Conservation (phyloP, 2,797 vertebrate species). For the Phoxinus dragarum region DNA sequence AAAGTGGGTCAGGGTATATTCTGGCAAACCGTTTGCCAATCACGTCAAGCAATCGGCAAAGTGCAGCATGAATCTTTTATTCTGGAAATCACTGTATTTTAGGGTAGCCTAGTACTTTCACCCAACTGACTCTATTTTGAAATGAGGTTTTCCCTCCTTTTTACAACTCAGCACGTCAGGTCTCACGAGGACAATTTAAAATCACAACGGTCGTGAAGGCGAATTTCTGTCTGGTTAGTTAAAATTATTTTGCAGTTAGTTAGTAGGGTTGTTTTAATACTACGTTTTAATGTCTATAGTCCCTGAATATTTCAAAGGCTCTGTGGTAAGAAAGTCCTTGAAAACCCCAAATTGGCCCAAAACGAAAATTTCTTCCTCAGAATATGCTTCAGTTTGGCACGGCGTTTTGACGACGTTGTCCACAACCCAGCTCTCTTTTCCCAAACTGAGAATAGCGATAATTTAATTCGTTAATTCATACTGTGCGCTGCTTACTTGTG, state of each 20-base stretch:
- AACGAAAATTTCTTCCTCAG: not conserved
- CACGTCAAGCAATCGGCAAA: too few species aligned
- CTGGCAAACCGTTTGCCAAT: too few species aligned
- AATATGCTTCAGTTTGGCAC: not conserved
- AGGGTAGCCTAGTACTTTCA: not conserved
- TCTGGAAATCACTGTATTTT: not conserved
- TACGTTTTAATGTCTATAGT: not conserved
- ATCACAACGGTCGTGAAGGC: not conserved
- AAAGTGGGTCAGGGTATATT: too few species aligned
- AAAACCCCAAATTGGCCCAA: not conserved
- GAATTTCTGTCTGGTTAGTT: not conserved
- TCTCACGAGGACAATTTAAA: conserved; percentile 9
- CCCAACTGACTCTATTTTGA: not conserved
- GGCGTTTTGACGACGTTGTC: not conserved
- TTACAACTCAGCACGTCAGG: not conserved
- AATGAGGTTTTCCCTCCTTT: not conserved
- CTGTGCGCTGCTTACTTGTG: not conserved
- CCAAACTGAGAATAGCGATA: not conserved
- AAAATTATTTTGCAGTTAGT: not conserved
- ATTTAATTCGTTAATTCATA: not conserved
- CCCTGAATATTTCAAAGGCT: not conserved
- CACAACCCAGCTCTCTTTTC: not conserved
- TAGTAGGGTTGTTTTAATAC: not conserved
- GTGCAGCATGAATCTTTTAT: not conserved
- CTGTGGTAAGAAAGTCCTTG: not conserved